Evolutionary conservation across 2,113 vertebrate genomes (phyloP).

Genomic region (Gymnorhina tibicen): DNA sequence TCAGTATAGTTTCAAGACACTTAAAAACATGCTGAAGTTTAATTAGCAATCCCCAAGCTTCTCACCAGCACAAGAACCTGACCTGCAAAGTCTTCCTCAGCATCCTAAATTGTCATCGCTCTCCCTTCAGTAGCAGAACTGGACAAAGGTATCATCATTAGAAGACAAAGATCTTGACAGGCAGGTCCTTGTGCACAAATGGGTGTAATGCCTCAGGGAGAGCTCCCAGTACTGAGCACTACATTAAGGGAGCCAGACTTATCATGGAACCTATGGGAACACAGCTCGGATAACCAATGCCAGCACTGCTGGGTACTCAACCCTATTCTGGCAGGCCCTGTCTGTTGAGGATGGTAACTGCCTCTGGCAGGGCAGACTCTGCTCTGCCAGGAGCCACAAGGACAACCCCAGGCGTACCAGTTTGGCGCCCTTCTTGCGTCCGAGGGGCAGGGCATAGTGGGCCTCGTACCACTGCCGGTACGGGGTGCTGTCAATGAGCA

Average conservation of each 20-base stretch:
- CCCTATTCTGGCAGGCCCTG: neutral
- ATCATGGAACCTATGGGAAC: fast-evolving
- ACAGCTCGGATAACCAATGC: fast-evolving
- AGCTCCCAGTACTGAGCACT: neutral
- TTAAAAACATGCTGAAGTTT: neutral
- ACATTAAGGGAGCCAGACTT: neutral
- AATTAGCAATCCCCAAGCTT: neutral
- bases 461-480: conserved; percentile 98
- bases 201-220: fast-evolving
- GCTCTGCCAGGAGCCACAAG: neutral
- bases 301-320: neutral
- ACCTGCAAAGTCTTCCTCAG: conserved; percentile 79
- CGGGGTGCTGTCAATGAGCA: conserved; percentile 91
- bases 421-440: conserved; percentile 97
- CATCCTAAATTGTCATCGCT: conserved; percentile 71
- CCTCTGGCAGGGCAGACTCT: neutral
- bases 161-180: conserved; percentile 63
- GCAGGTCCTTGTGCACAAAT: neutral
- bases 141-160: conserved; percentile 85
- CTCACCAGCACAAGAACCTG: neutral
- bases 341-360: fast-evolving
- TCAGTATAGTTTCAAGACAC: neutral
- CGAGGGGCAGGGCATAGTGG: conserved; percentile 91
- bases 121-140: conserved; percentile 92
- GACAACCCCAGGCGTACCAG: conserved; percentile 73